Evolutionary conservation across 64 coral and sea anemone species (phyloP).

Genomic region (Montipora capricornis): DNA sequence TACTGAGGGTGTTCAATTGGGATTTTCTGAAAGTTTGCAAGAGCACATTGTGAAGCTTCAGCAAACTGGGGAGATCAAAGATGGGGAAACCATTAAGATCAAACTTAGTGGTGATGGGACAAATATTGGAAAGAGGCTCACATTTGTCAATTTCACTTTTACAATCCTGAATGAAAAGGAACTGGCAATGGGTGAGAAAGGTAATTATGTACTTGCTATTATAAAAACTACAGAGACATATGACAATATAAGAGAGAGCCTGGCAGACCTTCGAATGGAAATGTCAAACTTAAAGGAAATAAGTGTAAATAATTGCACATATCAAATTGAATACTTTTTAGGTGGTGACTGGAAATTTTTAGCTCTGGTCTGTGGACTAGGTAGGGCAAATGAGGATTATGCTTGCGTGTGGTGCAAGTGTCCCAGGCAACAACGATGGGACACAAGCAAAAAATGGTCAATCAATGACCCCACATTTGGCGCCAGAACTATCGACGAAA

Average conservation of each 20-base stretch:
- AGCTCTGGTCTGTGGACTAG: slow-evolving; percentile 61
- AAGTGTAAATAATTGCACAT: slow-evolving; percentile 37
- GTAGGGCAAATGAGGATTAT: slow-evolving; percentile 69
- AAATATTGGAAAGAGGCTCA: slow-evolving; percentile 63
- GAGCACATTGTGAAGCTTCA: slow-evolving; percentile 46
- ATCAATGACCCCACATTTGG: slow-evolving; percentile 44
- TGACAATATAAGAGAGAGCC: slow-evolving; percentile 31
- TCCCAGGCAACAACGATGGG: slow-evolving; percentile 30
- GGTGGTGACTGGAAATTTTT: slow-evolving; percentile 63
- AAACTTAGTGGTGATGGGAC: slow-evolving; percentile 45
- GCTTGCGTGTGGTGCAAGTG: slow-evolving; percentile 85
- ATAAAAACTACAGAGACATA: slow-evolving; percentile 61
- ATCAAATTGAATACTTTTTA: slow-evolving; percentile 66
- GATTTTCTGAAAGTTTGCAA: slow-evolving; percentile 56
- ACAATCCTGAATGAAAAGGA: slow-evolving; percentile 74
- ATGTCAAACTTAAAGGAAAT: slow-evolving; percentile 73
- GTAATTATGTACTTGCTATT: slow-evolving; percentile 61
- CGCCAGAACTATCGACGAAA: slow-evolving; percentile 68
- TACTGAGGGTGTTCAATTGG: slow-evolving; percentile 61
- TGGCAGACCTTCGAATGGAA: slow-evolving; percentile 54
- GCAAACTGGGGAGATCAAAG: neutral
- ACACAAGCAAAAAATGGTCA: slow-evolving; percentile 62
- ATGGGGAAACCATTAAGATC: slow-evolving; percentile 44
- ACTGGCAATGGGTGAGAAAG: slow-evolving; percentile 64
- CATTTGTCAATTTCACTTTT: slow-evolving; percentile 50